Evolutionary conservation across 2,797 vertebrate species (phyloP), one percentile per base, ranked within the genome.

Genomic region (Notamacropus eugenii): DNA sequence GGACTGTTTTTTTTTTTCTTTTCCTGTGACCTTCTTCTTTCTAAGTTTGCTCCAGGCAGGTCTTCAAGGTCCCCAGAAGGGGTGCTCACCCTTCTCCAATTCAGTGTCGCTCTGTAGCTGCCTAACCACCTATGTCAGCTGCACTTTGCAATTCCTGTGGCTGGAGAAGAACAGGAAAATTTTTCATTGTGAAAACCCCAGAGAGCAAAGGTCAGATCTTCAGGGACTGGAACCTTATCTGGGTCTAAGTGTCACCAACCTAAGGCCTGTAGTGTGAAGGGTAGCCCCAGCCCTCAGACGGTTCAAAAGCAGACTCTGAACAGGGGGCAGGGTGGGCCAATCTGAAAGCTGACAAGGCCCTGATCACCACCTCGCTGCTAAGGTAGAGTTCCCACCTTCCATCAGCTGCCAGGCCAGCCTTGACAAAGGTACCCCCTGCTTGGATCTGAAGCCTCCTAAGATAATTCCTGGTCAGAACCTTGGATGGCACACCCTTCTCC

Each of bases 41-140:
- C 92, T 94, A 52, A 95, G 94, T 96, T 96, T 95, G 92, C 96
- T 94, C 93, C 96, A 92, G 94, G 90, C 93, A 59, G 97, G 57
- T 93, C 94, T 97, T 94, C 95, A 97, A 97, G 97, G 95, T 55
- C 54, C 54, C 96, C 97, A 96, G 96, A 97, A 97, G 97, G 93
- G 96, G 90, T 92, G 93, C 96, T 98, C 90, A 92, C 95, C 92
- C 93, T 90, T 96, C 91, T 94, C 40, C 50, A 97, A 67, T 87
- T 94, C 40, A 34, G 56, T 58, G 91, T 59, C 19, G 74, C 92
- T 93, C 95, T 74, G 93, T 52, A 22, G 46, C 93, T 57, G 57
- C 93, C 58, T 97, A 90, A 90, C 34, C 57, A 40, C 31, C 50
- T 62, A 16, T 93, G 92, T 34, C 34, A 94, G 67, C 91, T 95